A percentile compares a stretch with the other conserved stretches of the same genome.
These are phyloP conservation scores for Megaustenia siamemsis DNA, from an alignment of 2,888 invertebrate genomes.

Conservation along the genomic window DNA sequence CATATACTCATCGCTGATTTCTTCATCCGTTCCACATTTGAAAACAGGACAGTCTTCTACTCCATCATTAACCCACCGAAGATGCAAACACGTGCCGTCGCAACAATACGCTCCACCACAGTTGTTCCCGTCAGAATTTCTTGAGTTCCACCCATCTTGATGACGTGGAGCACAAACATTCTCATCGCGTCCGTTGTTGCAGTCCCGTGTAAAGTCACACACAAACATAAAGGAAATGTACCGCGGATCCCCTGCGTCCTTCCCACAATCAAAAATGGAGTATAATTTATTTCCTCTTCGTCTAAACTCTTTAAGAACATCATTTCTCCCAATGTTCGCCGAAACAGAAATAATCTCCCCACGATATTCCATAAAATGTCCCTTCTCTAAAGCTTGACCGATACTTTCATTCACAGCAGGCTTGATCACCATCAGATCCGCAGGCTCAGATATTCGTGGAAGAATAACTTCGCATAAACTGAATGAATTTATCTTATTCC, in stretches of 20 bases:
- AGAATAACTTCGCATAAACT: background rate
- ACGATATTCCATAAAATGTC: background rate
- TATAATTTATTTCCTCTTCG: too few species aligned
- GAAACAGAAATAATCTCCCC: conserved; percentile 10
- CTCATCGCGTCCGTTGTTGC: conserved; percentile 16
- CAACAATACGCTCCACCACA: background rate
- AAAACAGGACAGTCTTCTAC: background rate
- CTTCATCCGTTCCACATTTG: too few species aligned
- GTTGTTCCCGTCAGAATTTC: background rate
- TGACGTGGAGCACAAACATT: background rate
- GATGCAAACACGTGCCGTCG: background rate
- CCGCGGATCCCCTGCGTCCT: background rate
- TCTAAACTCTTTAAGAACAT: background rate
- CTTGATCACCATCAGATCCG: background rate
- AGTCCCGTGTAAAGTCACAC: background rate
- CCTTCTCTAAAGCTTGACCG: background rate
- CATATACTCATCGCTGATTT: background rate
- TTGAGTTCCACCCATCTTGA: background rate
- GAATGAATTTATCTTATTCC: background rate
- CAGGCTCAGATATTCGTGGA: background rate
- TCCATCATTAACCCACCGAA: conserved; percentile 4
- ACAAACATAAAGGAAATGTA: conserved; percentile 3
- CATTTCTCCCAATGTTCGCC: background rate
- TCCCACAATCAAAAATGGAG: background rate
- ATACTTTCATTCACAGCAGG: background rate